These are phyloP conservation scores for Etheostoma nigrum DNA, from an alignment of 2,797 vertebrate species.

Conservation along the genomic window DNA sequence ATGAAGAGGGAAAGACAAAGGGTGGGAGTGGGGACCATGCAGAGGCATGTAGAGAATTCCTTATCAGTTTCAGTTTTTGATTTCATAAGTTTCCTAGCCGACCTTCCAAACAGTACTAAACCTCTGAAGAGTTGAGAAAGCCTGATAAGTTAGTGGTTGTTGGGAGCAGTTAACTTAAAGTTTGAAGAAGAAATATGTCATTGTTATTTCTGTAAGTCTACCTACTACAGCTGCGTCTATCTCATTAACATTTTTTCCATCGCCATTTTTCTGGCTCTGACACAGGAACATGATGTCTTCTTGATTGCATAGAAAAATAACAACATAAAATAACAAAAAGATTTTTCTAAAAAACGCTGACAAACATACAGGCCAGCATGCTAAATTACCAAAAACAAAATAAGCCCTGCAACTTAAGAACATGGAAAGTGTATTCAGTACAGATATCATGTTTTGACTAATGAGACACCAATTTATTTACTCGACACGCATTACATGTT, in stretches of 20 bases:
- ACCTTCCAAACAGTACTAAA: background rate
- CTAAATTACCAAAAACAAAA: background rate
- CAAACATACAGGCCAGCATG: background rate
- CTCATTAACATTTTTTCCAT: background rate
- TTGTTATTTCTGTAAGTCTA: background rate
- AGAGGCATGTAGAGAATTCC: background rate
- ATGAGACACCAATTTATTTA: background rate
- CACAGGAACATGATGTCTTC: background rate
- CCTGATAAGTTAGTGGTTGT: background rate
- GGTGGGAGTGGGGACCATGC: background rate
- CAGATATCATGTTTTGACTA: background rate
- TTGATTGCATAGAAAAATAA: background rate
- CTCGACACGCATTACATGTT: no score
- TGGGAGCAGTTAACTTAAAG: background rate
- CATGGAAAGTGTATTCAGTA: background rate
- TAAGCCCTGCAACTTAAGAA: background rate
- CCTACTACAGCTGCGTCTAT: background rate
- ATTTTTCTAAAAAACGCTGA: background rate
- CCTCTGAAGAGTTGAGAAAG: background rate
- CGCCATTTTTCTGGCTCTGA: background rate
- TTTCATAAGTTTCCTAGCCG: background rate
- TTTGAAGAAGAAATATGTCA: background rate
- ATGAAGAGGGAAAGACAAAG: background rate
- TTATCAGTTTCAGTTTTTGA: background rate
- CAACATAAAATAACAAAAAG: no score